Evolutionary conservation across 2,797 vertebrate genomes (phyloP).

Genomic region (Clamator glandarius): DNA sequence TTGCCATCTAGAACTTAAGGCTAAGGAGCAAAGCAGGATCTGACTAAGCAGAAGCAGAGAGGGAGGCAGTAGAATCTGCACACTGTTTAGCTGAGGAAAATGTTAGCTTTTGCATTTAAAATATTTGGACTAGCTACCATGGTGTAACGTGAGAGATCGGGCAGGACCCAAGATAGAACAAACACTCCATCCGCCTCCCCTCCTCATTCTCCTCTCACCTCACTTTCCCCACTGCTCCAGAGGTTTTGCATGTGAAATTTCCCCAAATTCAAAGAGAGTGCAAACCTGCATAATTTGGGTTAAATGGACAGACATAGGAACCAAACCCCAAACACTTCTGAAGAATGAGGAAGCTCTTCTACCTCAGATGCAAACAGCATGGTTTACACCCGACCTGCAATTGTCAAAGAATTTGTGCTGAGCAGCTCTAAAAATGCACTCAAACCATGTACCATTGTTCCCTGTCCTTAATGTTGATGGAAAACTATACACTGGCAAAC

Average conservation of each 20-base stretch:
- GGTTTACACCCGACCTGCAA: neutral
- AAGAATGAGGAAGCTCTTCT: neutral
- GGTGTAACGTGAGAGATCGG: neutral
- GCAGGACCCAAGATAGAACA: neutral
- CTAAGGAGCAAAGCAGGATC: neutral
- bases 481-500: neutral
- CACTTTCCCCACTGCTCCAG: neutral
- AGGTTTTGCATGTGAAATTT: neutral
- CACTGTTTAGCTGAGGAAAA: neutral
- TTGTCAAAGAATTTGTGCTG: neutral
- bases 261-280: neutral
- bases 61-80: neutral
- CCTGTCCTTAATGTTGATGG: neutral
- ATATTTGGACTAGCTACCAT: neutral
- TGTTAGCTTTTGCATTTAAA: neutral
- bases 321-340: neutral
- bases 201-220: neutral
- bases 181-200: neutral
- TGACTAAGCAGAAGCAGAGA: neutral
- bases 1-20: neutral
- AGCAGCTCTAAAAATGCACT: neutral
- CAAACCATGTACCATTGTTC: fast-evolving
- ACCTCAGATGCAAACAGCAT: neutral
- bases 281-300: neutral
- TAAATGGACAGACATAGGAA: neutral